Evolutionary conservation across 2,888 invertebrate species (phyloP), one percentile per base, ranked within the genome.

Genomic region (Drosophila ustulata): DNA sequence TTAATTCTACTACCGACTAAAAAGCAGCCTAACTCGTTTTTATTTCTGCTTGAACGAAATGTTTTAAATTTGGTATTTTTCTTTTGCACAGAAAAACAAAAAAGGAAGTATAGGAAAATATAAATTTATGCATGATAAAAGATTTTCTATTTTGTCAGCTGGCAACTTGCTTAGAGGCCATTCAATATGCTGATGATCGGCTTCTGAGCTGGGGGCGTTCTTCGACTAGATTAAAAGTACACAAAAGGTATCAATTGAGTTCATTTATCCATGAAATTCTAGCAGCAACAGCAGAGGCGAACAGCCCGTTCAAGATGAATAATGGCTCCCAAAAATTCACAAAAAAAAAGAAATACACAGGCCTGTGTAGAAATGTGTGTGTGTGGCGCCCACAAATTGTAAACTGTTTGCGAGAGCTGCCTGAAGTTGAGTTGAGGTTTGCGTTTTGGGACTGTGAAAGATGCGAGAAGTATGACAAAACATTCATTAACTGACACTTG

Each of bases 401-500:
- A 62, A 71, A 67, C 62, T 56, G 75, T 58, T 53, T 47, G 32
- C 39, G 53, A 49, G 57, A 52, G 43, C 28, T 39, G 59, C 8
- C 37, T 56, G 23, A 34, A 58, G 59, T 61, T 66, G 43, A 58
- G 59, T 61, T 66, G 43, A 50, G 58, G 64, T 57, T 67, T 58
- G 66, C 70, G 52, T 56, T 56, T 56, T 49, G 58, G 62, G 73
- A 71, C 63, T 41, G 56, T 63, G 49, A 72, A 71, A 71, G 70
- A 65, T 78, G 65, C 66, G 64, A 71, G 71, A 56, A 61, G 68
- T 79, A 75, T 79, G 82, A 74, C 79, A 81, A 79, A 81, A 81
- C 82, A 82, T 81, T 81, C 82, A 81, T 81, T 81, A 81, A 77
- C 79, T 78, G 80, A 79, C 80, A 80, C 82, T 81, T 81, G 69